Evolutionary conservation across 1,140 invertebrate genomes (phyloP).

Genomic region (Sinella curviseta): DNA sequence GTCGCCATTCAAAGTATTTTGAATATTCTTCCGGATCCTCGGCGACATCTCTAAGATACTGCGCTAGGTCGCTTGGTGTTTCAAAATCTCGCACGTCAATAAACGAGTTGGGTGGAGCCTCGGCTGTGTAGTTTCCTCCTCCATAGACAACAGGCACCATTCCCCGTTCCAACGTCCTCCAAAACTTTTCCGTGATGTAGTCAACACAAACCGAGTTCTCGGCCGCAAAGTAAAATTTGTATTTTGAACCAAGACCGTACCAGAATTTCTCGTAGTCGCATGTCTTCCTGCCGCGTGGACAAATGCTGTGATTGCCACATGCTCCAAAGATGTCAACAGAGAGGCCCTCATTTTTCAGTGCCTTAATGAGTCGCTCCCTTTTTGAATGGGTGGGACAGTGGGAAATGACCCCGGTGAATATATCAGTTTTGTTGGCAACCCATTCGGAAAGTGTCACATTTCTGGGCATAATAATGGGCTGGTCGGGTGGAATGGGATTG

Average conservation of each 20-base stretch:
- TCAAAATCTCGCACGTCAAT: slow-evolving; percentile 53
- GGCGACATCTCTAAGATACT: slow-evolving; percentile 51
- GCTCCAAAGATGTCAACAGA: not conserved
- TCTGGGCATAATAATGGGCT: too few species aligned
- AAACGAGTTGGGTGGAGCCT: slow-evolving; percentile 54
- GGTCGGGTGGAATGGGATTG: too few species aligned
- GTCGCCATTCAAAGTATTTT: too few species aligned
- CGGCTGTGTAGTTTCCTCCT: slow-evolving; percentile 51
- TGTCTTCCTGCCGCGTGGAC: too few species aligned
- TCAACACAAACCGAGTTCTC: slow-evolving; percentile 12
- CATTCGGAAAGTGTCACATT: too few species aligned
- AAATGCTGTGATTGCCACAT: too few species aligned
- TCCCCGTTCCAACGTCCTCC: slow-evolving; percentile 41
- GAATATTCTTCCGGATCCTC: too few species aligned
- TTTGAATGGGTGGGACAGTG: not conserved
- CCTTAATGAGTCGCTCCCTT: not conserved
- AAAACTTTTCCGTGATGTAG: slow-evolving; percentile 20
- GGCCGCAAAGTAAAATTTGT: slow-evolving; percentile 5
- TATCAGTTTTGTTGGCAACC: not conserved
- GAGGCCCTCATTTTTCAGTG: not conserved
- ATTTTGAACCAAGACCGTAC: too few species aligned
- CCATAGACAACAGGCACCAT: slow-evolving; percentile 51
- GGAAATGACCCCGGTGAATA: not conserved
- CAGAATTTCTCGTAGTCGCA: not conserved
- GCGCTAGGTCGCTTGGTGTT: slow-evolving; percentile 50